Evolutionary conservation across 2,888 invertebrate species (phyloP), one percentile per base, ranked within the genome.

Genomic region (Patella depressa): DNA sequence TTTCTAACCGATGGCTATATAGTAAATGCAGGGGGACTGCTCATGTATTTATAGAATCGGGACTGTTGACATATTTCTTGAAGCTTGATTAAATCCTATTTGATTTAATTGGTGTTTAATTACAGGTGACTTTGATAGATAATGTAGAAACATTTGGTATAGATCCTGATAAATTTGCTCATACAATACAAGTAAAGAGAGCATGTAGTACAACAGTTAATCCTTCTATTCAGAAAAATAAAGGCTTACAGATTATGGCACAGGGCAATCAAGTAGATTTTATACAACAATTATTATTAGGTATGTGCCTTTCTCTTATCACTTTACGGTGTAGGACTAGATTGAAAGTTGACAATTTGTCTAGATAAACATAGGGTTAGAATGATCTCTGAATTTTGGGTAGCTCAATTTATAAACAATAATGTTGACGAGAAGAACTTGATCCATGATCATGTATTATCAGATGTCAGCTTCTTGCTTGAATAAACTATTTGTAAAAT

Each of bases 111-210:
- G 45, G 5, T 45, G 45, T 45, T 45, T 45, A 45, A 45, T 89
- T 85, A 3, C 90, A 95, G 95, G 95, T 96, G 75, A 98, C 98
- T 1, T 92, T 98, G 74, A 94, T 98, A 2, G 96, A 96, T 85
- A 97, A 98, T 92, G 93, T 98, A 88, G 96, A 97, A 89, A 92
- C 94, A 79, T 98, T 95, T 92, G 97, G 97, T 53, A 96, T 98
- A 86, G 95, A 94, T 85, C 93, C 96, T 79, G 92, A 93, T 53
- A 95, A 95, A 87, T 95, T 98, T 91, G 95, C 95, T 24, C 95
- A 95, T 89, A 94, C 94, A 85, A 96, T 97, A 88, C 97, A 97
- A 92, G 94, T 94, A 80, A 96, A 95, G 17, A 96, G 95, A 74
- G 97, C 97, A 0, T 97, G 97, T 19, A 95, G 97, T 87, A 96